A percentile compares a stretch with the other conserved stretches of the same genome.
These are phyloP conservation scores for Coturnix japonica DNA, from an alignment of 2,113 vertebrate genomes.

Conservation along the genomic window DNA sequence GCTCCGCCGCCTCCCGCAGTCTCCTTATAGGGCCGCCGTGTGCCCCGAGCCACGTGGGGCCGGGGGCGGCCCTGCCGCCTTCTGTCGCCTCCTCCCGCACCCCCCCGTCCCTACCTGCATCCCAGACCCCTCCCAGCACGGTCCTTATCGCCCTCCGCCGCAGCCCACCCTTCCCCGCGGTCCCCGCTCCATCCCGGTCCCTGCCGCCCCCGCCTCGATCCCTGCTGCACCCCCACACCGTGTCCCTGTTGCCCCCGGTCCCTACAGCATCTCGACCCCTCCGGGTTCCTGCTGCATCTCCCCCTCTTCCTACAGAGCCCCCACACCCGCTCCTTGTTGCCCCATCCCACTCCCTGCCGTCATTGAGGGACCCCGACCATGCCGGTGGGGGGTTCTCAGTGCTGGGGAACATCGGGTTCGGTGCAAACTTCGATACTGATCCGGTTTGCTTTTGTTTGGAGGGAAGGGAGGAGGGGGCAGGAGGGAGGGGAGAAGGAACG, in stretches of 20 bases:
- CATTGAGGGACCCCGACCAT: neutral
- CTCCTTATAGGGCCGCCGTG: no score
- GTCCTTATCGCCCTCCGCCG: neutral
- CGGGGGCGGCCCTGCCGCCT: neutral
- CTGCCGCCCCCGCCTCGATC: no score
- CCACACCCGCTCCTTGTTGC: neutral
- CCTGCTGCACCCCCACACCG: no score
- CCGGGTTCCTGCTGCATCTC: no score
- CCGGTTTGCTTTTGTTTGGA: neutral
- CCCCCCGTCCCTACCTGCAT: neutral
- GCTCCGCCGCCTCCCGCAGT: neutral
- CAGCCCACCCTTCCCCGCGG: neutral
- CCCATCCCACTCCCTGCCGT: neutral
- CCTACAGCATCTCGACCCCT: no score
- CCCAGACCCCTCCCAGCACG: neutral
- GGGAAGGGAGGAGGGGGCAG: no score
- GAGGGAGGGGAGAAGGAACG: neutral
- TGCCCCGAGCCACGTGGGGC: conserved; percentile 68
- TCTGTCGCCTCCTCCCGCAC: neutral
- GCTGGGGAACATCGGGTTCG: neutral
- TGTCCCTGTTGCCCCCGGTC: no score
- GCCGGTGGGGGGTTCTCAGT: neutral
- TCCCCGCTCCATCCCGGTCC: neutral
- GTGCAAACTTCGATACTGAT: neutral
- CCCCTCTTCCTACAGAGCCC: no score